phyloP scores from a whole-genome alignment of 1,140 invertebrate species.

The Episyrphus balteatus region DNA sequence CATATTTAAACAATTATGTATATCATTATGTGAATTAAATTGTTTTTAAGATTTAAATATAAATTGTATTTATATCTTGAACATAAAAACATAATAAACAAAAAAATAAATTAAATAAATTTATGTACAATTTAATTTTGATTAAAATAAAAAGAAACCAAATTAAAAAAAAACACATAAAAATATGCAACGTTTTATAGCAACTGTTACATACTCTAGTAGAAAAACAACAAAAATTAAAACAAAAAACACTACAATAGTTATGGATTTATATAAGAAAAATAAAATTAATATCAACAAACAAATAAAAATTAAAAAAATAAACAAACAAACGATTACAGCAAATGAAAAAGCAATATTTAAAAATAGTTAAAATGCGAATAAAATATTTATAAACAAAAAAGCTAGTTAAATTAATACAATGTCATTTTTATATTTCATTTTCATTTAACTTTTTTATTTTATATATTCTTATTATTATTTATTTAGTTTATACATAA shows the following conservation, averaged over 20 bases:
- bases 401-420: too few species aligned
- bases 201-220: not conserved
- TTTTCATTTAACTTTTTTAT: too few species aligned
- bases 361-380: slow-evolving; percentile 3
- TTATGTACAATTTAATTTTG: not conserved
- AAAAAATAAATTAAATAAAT: not conserved
- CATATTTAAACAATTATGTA: not conserved
- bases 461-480: too few species aligned
- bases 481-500: too few species aligned
- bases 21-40: too few species aligned
- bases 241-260: too few species aligned
- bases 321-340: not conserved
- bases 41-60: not conserved
- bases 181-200: too few species aligned
- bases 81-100: not conserved
- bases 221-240: not conserved
- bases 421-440: too few species aligned
- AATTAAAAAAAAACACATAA: not conserved
- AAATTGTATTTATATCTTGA: not conserved
- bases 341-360: not conserved
- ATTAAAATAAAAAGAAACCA: not conserved
- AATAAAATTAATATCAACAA: not conserved
- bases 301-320: not conserved
- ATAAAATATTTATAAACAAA: not conserved
- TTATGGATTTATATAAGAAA: too few species aligned